phyloP scores from a whole-genome alignment of 2,797 vertebrate genomes.

The Cuculus canorus region DNA sequence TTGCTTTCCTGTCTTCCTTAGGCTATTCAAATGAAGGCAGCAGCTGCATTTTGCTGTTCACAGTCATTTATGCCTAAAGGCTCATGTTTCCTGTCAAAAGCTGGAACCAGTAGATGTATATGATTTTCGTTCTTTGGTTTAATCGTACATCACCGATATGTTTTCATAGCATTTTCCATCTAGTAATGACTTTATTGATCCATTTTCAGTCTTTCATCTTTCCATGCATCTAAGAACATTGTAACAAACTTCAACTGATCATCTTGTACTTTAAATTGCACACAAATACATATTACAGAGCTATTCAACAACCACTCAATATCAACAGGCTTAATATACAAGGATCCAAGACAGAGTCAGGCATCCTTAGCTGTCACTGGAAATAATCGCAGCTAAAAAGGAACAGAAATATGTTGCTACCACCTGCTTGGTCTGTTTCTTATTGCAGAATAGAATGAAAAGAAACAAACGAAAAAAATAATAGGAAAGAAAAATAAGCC shows the following conservation, averaged over 20 bases:
- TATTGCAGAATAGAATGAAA: neutral
- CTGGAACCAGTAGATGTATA: constrained; percentile 38
- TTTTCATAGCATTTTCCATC: constrained; percentile 58
- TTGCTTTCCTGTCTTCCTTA: constrained; percentile 51
- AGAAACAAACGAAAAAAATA: neutral
- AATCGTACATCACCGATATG: constrained; percentile 13
- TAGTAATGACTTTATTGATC: constrained; percentile 61
- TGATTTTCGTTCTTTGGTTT: constrained; percentile 44
- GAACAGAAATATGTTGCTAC: neutral
- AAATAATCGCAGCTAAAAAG: constrained; percentile 1
- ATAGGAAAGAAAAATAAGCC: neutral
- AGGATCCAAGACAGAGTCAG: neutral
- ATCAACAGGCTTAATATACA: neutral
- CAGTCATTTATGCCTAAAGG: constrained; percentile 51
- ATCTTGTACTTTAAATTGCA: constrained; percentile 25
- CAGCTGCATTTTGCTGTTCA: constrained; percentile 63
- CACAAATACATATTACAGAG: constrained; percentile 11
- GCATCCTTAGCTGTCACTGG: neutral
- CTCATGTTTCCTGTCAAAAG: constrained; percentile 64
- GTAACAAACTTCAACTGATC: constrained; percentile 12
- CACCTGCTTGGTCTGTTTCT: neutral
- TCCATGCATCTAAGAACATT: neutral
- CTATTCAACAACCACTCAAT: neutral
- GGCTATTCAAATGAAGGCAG: constrained; percentile 63
- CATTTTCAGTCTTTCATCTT: constrained; percentile 30